Evolutionary conservation across 2,888 invertebrate species (phyloP).

Genomic region (Drosophila quinaria): DNA sequence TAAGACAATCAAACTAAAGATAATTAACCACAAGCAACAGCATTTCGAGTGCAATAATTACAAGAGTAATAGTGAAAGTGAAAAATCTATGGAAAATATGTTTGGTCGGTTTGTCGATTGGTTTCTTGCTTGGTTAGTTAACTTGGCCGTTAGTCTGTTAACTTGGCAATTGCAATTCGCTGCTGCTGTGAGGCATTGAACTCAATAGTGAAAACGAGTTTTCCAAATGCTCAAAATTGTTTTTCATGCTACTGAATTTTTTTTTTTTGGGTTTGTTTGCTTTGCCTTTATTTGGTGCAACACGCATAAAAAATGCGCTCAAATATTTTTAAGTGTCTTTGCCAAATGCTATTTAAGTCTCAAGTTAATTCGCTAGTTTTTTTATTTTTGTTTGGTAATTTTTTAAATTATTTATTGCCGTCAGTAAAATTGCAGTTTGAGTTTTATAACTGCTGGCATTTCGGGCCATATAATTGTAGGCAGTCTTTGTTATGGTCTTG

Average conservation of each 20-base stretch:
- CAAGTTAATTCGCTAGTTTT: slow-evolving; percentile 6
- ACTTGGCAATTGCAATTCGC: slow-evolving; percentile 46
- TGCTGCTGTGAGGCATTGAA: slow-evolving; percentile 63
- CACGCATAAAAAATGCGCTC: slow-evolving; percentile 38
- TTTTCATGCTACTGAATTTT: slow-evolving; percentile 17
- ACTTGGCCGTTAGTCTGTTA: slow-evolving; percentile 50
- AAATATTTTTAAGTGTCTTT: slow-evolving; percentile 25
- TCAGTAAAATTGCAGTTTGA: slow-evolving; percentile 23
- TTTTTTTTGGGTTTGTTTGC: slow-evolving; percentile 14
- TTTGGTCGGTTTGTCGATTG: slow-evolving; percentile 28
- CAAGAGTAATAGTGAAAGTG: slow-evolving; percentile 66
- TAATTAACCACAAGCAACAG: slow-evolving; percentile 68
- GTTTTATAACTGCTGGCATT: slow-evolving; percentile 40
- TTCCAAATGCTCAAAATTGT: slow-evolving; percentile 64
- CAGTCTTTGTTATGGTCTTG: slow-evolving; percentile 35
- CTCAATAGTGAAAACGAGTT: slow-evolving; percentile 65
- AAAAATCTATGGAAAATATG: slow-evolving; percentile 66
- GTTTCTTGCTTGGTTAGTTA: slow-evolving; percentile 46
- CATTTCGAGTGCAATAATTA: slow-evolving; percentile 55
- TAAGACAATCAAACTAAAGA: slow-evolving; percentile 44
- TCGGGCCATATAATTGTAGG: slow-evolving; percentile 45
- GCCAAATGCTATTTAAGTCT: slow-evolving; percentile 11
- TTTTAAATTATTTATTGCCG: slow-evolving; percentile 25
- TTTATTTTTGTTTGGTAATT: slow-evolving; percentile 13
- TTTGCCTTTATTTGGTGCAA: slow-evolving; percentile 53